These are phyloP conservation scores for Apus apus DNA, from an alignment of 2,113 vertebrate species.

Conservation along the genomic window DNA sequence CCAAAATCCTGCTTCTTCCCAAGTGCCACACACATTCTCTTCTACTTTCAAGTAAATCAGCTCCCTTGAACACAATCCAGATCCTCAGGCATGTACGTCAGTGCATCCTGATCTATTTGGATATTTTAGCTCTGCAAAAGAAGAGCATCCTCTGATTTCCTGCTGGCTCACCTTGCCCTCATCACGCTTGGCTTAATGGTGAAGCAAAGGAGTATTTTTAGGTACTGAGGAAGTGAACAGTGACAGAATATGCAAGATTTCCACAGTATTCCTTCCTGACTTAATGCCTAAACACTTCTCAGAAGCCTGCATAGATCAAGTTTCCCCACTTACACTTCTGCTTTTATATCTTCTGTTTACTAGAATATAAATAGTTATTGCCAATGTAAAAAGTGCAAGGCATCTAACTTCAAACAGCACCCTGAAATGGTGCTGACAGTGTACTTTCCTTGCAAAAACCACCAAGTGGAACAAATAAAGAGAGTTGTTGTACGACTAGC, in stretches of 20 bases:
- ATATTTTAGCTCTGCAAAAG: background rate
- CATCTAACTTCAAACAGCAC: background rate
- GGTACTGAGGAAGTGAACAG: background rate
- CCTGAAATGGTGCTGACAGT: slow-evolving; percentile 57
- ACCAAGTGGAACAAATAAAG: slow-evolving; percentile 59
- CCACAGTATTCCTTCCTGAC: slow-evolving; percentile 14
- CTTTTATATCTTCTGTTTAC: slow-evolving; percentile 27
- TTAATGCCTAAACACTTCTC: slow-evolving; percentile 8
- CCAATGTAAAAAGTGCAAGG: background rate
- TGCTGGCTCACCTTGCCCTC: background rate
- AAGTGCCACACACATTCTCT: background rate
- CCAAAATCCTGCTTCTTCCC: background rate
- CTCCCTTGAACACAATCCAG: background rate
- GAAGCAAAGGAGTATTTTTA: slow-evolving; percentile 37
- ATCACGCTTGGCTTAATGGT: background rate
- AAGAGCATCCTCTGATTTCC: background rate
- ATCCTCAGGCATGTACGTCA: background rate
- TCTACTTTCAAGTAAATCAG: background rate
- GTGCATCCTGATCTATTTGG: background rate
- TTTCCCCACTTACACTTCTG: background rate
- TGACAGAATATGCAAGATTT: slow-evolving; percentile 39
- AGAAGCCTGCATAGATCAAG: slow-evolving; percentile 16
- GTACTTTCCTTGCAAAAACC: slow-evolving; percentile 51
- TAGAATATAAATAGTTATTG: slow-evolving; percentile 11
- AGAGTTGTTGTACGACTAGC: slow-evolving; percentile 34